Percentiles rank a stretch among this genome's conserved stretches.
Conservation (phyloP, 2,888 invertebrate species). For the Cosmorhoe ocellata region DNA sequence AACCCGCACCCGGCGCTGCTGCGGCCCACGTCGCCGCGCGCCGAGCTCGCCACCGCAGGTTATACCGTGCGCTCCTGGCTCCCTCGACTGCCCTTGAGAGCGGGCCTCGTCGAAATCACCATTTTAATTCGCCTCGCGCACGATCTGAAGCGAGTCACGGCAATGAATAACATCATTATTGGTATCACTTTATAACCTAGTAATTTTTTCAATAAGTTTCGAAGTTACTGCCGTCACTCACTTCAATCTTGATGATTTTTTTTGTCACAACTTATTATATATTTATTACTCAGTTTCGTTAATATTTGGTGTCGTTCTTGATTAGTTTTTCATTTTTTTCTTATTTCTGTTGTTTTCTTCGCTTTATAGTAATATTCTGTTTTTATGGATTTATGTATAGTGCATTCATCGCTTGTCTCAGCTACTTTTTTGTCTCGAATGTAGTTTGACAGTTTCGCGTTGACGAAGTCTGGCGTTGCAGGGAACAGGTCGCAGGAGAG, state of each 20-base stretch:
- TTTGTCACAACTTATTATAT: conserved; percentile 1
- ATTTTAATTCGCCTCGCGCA: conserved; percentile 5
- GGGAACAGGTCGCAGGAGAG: conserved; percentile 63
- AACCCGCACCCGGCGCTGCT: conserved; percentile 73
- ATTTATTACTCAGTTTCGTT: not conserved
- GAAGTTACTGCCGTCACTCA: not conserved
- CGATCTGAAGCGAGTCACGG: conserved; percentile 5
- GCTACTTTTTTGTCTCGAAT: conserved; percentile 3
- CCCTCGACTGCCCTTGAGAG: not conserved
- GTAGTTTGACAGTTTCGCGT: conserved; percentile 7
- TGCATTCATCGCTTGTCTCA: conserved; percentile 17
- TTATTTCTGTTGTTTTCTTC: not conserved
- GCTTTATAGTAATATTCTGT: not conserved
- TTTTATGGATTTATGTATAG: not conserved
- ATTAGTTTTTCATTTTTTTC: not conserved
- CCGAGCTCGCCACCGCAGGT: conserved; percentile 79
- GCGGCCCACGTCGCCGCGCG: conserved; percentile 64
- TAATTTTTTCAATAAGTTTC: no score
- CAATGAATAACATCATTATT: no score
- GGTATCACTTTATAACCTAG: no score
- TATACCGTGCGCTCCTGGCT: conserved; percentile 28
- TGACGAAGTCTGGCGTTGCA: conserved; percentile 44
- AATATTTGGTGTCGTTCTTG: not conserved
- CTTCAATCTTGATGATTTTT: conserved; percentile 11
- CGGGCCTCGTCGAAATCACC: not conserved